phyloP scores from a whole-genome alignment of 2,113 vertebrate genomes.

The Gallinago undulata region DNA sequence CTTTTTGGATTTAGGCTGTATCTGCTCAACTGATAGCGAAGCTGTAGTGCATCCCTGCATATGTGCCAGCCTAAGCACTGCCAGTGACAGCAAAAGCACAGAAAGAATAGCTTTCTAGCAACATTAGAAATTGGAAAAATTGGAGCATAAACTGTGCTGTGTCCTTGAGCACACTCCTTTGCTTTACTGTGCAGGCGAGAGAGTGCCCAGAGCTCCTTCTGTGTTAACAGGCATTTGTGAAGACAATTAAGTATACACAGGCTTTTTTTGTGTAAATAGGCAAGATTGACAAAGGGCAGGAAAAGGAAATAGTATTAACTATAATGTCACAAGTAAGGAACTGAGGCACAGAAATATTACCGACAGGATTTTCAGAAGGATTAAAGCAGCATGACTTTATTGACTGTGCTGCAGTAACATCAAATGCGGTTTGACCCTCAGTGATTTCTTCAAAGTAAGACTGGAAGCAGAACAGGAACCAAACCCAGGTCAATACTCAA shows the following conservation, averaged over 20 bases:
- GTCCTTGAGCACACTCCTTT: neutral
- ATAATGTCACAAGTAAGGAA: conserved; percentile 16
- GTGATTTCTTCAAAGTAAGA: conserved; percentile 55
- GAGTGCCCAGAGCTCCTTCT: neutral
- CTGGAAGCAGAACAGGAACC: conserved; percentile 56
- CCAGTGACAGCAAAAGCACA: neutral
- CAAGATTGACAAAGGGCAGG: neutral
- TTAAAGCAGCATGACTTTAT: conserved; percentile 59
- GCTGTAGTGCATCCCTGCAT: neutral
- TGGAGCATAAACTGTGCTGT: neutral
- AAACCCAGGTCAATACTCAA: conserved; percentile 45
- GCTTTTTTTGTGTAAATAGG: neutral
- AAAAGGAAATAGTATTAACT: conserved; percentile 28
- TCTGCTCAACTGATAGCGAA: neutral
- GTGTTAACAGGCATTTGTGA: neutral
- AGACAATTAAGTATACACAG: neutral
- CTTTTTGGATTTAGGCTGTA: neutral
- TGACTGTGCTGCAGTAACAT: conserved; percentile 53
- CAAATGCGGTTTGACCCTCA: conserved; percentile 54
- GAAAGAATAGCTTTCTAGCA: neutral
- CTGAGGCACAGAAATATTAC: conserved; percentile 35
- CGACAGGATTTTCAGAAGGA: conserved; percentile 40
- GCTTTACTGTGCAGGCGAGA: neutral
- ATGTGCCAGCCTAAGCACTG: neutral
- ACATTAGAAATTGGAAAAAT: neutral